phyloP scores from a whole-genome alignment of 2,888 invertebrate species.

The Eurois occulta region DNA sequence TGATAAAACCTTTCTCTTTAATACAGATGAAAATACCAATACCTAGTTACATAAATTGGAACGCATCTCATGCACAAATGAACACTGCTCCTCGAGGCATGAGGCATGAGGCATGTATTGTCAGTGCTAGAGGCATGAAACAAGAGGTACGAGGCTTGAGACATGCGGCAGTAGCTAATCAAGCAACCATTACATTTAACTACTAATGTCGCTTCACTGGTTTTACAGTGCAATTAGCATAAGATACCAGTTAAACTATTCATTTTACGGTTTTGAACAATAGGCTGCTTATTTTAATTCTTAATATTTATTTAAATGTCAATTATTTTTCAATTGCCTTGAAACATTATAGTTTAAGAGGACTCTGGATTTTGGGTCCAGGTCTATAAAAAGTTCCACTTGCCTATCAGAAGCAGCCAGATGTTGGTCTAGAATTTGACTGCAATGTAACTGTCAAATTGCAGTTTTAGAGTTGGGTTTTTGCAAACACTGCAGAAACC shows the following conservation, averaged over 20 bases:
- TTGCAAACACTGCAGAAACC: neutral
- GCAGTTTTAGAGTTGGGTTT: neutral
- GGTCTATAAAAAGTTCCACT: neutral
- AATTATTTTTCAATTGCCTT: constrained; percentile 1
- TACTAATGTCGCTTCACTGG: constrained; percentile 30
- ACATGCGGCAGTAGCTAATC: constrained; percentile 23
- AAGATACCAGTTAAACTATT: constrained; percentile 35
- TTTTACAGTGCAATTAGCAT: constrained; percentile 35
- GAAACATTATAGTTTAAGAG: neutral
- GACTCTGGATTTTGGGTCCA: neutral
- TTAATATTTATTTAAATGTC: constrained; percentile 28
- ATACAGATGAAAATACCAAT: neutral
- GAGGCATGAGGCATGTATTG: constrained; percentile 24
- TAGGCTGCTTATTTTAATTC: constrained; percentile 7
- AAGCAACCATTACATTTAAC: constrained; percentile 23
- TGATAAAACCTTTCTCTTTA: constrained; percentile 1
- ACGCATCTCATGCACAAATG: constrained; percentile 10
- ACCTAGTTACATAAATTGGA: constrained; percentile 7
- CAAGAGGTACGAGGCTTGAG: neutral
- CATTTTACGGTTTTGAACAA: constrained; percentile 30
- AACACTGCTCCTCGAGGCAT: constrained; percentile 18
- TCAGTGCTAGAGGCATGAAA: neutral
- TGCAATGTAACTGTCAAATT: neutral
- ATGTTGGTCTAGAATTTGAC: neutral
- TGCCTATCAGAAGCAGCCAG: neutral